These are phyloP conservation scores for Brachystomella parvula DNA, from an alignment of 1,140 invertebrate species.

Conservation along the genomic window DNA sequence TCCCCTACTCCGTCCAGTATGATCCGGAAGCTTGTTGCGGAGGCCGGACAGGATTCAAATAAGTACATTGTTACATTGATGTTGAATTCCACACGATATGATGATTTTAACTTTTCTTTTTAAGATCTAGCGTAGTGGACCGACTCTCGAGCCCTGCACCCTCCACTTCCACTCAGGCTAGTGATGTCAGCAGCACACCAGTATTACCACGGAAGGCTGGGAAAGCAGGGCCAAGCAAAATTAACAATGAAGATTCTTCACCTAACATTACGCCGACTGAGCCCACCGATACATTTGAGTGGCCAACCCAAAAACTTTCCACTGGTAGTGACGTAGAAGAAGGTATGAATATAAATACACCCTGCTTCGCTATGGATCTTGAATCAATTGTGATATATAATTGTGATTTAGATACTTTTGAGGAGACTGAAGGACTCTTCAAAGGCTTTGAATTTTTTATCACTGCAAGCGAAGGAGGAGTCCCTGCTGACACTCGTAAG, in stretches of 20 bases:
- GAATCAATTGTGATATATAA: not conserved
- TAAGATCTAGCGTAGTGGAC: not conserved
- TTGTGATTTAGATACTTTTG: not conserved
- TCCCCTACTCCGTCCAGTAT: not conserved
- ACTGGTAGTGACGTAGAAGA: not conserved
- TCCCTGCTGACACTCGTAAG: conserved; percentile 24
- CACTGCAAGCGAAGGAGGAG: conserved; percentile 34
- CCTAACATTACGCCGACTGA: not conserved
- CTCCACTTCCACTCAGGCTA: not conserved
- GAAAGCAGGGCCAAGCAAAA: not conserved
- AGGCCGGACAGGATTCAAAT: not conserved
- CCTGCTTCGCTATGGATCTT: not conserved
- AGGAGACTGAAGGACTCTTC: conserved; percentile 20
- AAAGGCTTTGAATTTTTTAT: conserved; percentile 33
- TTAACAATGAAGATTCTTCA: not conserved
- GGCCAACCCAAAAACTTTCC: not conserved
- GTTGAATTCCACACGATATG: not conserved
- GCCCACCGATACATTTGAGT: not conserved
- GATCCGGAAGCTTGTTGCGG: not conserved
- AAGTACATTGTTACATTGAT: not conserved
- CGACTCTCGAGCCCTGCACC: not conserved
- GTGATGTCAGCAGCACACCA: not conserved
- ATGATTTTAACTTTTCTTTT: not conserved
- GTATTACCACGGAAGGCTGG: not conserved
- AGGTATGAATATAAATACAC: not conserved